Base-by-base conservation (phyloP, 2,888 invertebrate species). In the Diabrotica balteata region DNA sequence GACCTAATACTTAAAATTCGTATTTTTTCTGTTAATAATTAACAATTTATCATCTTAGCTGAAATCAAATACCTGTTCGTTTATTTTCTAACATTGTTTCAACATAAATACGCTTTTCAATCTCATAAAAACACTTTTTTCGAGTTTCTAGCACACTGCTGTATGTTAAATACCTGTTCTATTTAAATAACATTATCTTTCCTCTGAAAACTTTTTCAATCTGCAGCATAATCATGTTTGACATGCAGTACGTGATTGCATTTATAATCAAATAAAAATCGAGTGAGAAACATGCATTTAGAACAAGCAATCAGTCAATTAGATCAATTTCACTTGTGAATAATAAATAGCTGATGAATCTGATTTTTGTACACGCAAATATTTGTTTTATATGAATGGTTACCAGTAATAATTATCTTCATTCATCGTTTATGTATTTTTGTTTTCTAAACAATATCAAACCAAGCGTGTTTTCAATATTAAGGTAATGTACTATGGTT, bases 241-340 rank as follows among this genome's bases (percentile, higher is more conserved):
- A 60, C 62, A 61, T 68, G 68, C 53, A 59, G 46, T 32, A 66
- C 68, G 60, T 59, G 65, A 68, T 62, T 44, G 49, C 45, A 65
- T 55, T 47, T 64, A 51, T 68, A 68, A 68, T 62, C 47, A 59
- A 59, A 52, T 52, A 52, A 7, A 52, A 54, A 54, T 9, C n/a
- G 9, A 54, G 42, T 10, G 22, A 54, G 42, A 54, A 54, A 17
- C 22, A 54, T 54, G 54, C 7, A 54, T 54, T 54, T 5, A 32
- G 43, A 22, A 54, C 54, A 43, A 54, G n/a, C 6, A 51, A 42
- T n/a, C 54, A 54, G 32, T 22, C 54, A 54, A 54, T 42, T 54
- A 54, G 54, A 54, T 42, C 8, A 54, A 54, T 54, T 54, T 54
- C 54, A 54, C 54, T 54, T 10, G 47, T 4, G 47, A 47, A 47